Percentiles rank a stretch among this genome's conserved stretches.
Conservation (phyloP, 2,113 vertebrate genomes). For the Chaetura pelagica region DNA sequence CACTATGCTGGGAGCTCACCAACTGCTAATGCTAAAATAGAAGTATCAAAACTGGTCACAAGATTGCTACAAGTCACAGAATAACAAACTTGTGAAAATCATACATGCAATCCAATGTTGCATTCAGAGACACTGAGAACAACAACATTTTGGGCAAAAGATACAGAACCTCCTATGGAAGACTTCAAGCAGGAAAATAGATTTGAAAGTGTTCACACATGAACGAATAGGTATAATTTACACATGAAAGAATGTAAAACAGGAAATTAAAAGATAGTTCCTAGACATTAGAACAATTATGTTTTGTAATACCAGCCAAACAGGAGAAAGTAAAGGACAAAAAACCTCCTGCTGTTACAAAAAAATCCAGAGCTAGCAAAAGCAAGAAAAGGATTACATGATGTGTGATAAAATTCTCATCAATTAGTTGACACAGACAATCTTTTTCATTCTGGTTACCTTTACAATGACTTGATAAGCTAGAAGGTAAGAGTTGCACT, state of each 20-base stretch:
- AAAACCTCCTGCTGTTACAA: not conserved
- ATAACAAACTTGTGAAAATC: not conserved
- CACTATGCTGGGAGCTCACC: not conserved
- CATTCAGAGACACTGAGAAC: not conserved
- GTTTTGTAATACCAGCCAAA: not conserved
- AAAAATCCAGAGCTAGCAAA: not conserved
- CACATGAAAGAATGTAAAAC: not conserved
- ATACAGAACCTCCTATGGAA: not conserved
- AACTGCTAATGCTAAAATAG: not conserved
- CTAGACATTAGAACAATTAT: not conserved
- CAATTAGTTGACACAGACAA: not conserved
- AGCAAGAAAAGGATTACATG: not conserved
- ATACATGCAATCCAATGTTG: not conserved
- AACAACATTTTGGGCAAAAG: not conserved
- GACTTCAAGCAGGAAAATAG: not conserved
- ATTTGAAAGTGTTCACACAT: not conserved
- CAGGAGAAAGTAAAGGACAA: not conserved
- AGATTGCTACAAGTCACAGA: not conserved
- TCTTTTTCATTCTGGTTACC: not conserved
- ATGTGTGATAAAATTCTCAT: not conserved
- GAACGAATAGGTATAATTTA: not conserved
- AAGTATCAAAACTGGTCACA: not conserved
- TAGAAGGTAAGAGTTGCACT: not conserved
- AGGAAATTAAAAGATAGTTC: not conserved
- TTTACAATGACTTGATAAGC: not conserved